Conservation (phyloP, 2,113 vertebrate species). For the Verasper variegatus region DNA sequence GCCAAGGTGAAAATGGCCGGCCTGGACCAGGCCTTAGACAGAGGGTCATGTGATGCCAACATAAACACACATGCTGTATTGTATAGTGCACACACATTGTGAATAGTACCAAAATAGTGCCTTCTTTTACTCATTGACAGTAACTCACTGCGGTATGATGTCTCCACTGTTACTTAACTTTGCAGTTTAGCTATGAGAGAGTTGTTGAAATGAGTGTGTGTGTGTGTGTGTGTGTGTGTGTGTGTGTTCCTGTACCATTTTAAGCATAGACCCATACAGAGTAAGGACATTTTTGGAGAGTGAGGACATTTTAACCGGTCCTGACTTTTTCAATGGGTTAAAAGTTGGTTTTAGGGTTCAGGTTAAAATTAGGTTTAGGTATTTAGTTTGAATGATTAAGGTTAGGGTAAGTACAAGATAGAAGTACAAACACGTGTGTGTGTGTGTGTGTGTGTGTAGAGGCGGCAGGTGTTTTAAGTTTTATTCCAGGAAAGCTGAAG, state of each 20-base stretch:
- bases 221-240: background rate
- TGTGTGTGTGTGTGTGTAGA: background rate
- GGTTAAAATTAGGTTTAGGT: too few species aligned
- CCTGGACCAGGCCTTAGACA: conserved; percentile 21
- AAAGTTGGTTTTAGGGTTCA: too few species aligned
- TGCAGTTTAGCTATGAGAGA: background rate
- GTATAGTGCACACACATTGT: background rate
- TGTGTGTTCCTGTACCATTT: background rate
- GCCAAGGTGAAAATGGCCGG: conserved; percentile 54
- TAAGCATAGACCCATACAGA: too few species aligned
- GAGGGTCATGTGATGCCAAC: conserved; percentile 18
- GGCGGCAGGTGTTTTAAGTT: conserved; percentile 56
- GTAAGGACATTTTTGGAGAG: too few species aligned
- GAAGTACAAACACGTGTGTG: background rate
- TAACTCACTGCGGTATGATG: background rate
- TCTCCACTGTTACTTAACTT: background rate
- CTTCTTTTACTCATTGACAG: background rate
- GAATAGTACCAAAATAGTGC: background rate
- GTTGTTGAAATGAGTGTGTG: background rate
- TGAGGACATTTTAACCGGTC: too few species aligned
- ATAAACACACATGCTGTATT: background rate
- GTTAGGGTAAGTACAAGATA: too few species aligned
- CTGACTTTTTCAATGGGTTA: too few species aligned
- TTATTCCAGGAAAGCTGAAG: conserved; percentile 62
- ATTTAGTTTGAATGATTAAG: too few species aligned